phyloP scores from a whole-genome alignment of 2,888 invertebrate genomes.

The Xestoiulus laeticollis region DNA sequence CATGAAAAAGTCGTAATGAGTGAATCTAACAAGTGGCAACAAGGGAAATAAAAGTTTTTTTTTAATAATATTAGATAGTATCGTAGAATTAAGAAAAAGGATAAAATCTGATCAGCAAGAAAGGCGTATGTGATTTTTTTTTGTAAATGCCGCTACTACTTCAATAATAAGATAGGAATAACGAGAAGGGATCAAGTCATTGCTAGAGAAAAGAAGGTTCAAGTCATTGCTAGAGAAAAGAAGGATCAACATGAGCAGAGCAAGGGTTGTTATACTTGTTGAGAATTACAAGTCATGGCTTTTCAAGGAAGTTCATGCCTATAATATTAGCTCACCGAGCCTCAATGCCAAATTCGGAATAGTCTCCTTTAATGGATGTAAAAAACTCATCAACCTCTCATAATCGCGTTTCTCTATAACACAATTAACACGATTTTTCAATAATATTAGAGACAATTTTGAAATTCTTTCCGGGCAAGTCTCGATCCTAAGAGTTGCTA shows the following conservation, averaged over 20 bases:
- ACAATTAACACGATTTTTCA: no score
- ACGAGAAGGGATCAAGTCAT: slow-evolving; percentile 14
- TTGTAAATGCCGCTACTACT: slow-evolving; percentile 28
- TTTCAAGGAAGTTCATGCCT: neutral
- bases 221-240: slow-evolving; percentile 23
- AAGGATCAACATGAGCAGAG: slow-evolving; percentile 6
- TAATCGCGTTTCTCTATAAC: no score
- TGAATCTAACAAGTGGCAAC: slow-evolving; percentile 37
- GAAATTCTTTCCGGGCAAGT: no score
- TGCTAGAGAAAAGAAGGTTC: neutral
- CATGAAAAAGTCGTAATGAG: slow-evolving; percentile 33
- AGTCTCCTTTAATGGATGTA: no score
- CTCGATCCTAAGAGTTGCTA: no score
- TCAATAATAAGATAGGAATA: slow-evolving; percentile 20
- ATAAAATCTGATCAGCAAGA: slow-evolving; percentile 34
- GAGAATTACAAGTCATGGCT: neutral
- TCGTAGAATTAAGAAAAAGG: slow-evolving; percentile 23
- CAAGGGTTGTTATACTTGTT: slow-evolving; percentile 1
- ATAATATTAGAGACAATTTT: no score
- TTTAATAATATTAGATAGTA: slow-evolving; percentile 31
- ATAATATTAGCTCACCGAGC: no score
- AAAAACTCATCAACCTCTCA: no score
- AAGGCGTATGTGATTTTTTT: slow-evolving; percentile 30
- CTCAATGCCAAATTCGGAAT: no score
- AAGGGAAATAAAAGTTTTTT: slow-evolving; percentile 22